These are phyloP conservation scores for Hylaeus anthracinus DNA, from an alignment of 1,140 invertebrate genomes.

Conservation along the genomic window DNA sequence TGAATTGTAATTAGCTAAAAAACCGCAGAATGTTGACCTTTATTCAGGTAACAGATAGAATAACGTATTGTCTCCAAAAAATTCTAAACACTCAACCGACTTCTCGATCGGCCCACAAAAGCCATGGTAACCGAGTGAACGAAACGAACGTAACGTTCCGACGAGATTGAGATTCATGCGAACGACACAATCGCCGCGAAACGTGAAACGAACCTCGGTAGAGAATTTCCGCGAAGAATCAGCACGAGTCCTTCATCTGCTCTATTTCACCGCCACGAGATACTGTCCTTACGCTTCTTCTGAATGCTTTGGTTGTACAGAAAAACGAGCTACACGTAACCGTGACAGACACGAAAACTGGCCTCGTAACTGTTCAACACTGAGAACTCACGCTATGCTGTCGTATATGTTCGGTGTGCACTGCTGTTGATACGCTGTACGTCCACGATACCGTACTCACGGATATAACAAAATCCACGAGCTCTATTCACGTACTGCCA, in stretches of 20 bases:
- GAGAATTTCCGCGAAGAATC: constrained; percentile 17
- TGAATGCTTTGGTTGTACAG: constrained; percentile 50
- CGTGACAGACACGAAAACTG: constrained; percentile 41
- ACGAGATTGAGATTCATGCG: constrained; percentile 47
- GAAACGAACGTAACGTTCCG: background rate
- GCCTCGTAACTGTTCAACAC: constrained; percentile 39
- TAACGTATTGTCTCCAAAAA: too few relatives aligned
- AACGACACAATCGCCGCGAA: constrained; percentile 15
- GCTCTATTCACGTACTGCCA: constrained; percentile 8
- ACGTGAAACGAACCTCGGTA: too few relatives aligned
- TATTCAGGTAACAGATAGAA: too few relatives aligned
- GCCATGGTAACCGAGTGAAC: background rate
- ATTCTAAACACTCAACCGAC: too few relatives aligned
- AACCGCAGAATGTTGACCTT: too few relatives aligned
- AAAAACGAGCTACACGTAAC: constrained; percentile 3
- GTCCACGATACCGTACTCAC: constrained; percentile 16
- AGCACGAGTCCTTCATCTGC: constrained; percentile 14
- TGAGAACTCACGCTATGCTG: constrained; percentile 58
- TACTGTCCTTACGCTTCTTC: constrained; percentile 31
- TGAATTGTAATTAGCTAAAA: too few relatives aligned
- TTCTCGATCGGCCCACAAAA: too few relatives aligned
- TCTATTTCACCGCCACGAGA: constrained; percentile 3
- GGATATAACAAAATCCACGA: constrained; percentile 30
- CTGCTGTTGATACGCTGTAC: constrained; percentile 64
- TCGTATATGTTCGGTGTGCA: constrained; percentile 66